Evolutionary conservation across 1,140 invertebrate genomes (phyloP).

Genomic region (Odontomachus brunneus): DNA sequence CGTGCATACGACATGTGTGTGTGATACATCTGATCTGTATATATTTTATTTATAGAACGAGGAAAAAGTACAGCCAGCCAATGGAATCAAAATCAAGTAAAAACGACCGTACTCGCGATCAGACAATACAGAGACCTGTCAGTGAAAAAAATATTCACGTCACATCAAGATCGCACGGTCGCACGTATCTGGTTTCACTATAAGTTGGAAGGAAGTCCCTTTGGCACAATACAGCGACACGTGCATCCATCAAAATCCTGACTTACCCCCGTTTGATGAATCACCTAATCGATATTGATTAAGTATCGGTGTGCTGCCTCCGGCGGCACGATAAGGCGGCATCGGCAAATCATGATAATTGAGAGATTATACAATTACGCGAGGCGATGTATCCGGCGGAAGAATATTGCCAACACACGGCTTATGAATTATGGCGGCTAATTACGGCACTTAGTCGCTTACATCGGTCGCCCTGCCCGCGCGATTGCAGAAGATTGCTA

Average conservation of each 20-base stretch:
- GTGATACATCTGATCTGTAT: not conserved
- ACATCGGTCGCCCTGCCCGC: not conserved
- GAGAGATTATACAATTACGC: conserved; percentile 19
- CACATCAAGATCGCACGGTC: conserved; percentile 17
- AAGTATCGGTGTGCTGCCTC: conserved; percentile 16
- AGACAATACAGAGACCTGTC: not conserved
- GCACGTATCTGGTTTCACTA: not conserved
- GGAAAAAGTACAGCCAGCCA: not conserved
- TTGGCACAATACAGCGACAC: conserved; percentile 19
- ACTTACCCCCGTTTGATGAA: conserved; percentile 46
- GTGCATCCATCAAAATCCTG: conserved; percentile 51
- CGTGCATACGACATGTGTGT: too few species aligned
- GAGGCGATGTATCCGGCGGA: not conserved
- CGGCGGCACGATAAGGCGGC: conserved; percentile 7
- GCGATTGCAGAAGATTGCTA: conserved; percentile 26
- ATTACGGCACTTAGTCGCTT: conserved; percentile 19
- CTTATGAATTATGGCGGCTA: conserved; percentile 17
- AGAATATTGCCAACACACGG: conserved; percentile 23
- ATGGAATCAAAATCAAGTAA: conserved; percentile 1
- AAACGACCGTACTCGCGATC: not conserved
- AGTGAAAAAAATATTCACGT: not conserved
- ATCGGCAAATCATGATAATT: conserved; percentile 15
- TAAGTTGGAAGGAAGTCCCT: conserved; percentile 18
- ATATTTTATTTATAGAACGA: not conserved
- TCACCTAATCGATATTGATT: conserved; percentile 52